Percentiles rank a stretch among this genome's conserved stretches.
phyloP scores from a whole-genome alignment of 2,888 invertebrate genomes.

The Tipula vernalis region DNA sequence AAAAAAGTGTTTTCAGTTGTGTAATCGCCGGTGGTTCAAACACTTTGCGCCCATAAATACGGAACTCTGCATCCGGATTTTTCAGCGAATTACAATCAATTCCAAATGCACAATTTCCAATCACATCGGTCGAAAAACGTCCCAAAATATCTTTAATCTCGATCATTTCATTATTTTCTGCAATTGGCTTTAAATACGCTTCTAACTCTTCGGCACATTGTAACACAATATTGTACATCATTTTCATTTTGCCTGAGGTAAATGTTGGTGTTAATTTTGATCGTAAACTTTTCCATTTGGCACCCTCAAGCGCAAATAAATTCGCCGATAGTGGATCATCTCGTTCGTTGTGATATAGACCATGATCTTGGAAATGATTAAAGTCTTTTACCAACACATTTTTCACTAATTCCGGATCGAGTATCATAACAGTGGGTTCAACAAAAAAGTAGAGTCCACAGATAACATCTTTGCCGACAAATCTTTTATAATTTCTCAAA shows the following conservation, averaged over 20 bases:
- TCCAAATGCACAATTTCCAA: conserved; percentile 32
- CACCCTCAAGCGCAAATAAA: conserved; percentile 29
- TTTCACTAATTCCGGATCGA: conserved; percentile 25
- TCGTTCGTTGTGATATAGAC: conserved; percentile 25
- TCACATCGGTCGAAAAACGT: conserved; percentile 34
- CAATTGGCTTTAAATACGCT: conserved; percentile 17
- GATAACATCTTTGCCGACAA: conserved; percentile 14
- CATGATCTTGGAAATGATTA: conserved; percentile 29
- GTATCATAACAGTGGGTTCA: conserved; percentile 14
- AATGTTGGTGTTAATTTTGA: conserved; percentile 37
- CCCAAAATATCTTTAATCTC: conserved; percentile 30
- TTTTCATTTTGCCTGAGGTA: conserved; percentile 38
- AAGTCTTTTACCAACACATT: conserved; percentile 31
- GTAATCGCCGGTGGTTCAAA: conserved; percentile 10
- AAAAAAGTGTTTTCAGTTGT: not conserved
- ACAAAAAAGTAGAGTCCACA: conserved; percentile 17
- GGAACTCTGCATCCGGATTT: conserved; percentile 25
- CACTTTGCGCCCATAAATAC: conserved; percentile 16
- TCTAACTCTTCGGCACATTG: conserved; percentile 23
- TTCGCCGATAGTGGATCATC: conserved; percentile 30
- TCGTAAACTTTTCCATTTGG: conserved; percentile 36
- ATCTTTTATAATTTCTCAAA: conserved; percentile 13
- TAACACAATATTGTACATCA: conserved; percentile 32
- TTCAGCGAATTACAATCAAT: conserved; percentile 28
- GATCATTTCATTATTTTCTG: conserved; percentile 18